Evolutionary conservation across 2,888 invertebrate genomes (phyloP).

Genomic region (Drosophila prostipennis): DNA sequence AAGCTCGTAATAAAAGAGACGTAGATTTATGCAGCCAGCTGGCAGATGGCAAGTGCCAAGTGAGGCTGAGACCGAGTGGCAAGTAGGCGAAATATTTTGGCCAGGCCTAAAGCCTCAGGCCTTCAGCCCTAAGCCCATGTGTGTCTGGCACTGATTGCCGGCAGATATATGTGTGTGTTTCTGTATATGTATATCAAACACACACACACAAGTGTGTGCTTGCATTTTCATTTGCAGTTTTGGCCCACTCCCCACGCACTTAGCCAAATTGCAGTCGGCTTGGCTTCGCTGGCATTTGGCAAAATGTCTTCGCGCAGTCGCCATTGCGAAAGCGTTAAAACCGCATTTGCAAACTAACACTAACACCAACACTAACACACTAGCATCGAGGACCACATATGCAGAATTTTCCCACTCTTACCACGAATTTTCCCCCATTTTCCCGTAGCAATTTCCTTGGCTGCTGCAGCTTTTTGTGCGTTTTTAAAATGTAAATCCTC

Average conservation of each 20-base stretch:
- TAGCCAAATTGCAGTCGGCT: slow-evolving; percentile 73
- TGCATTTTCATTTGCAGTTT: slow-evolving; percentile 60
- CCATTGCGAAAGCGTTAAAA: slow-evolving; percentile 66
- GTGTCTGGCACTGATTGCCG: slow-evolving; percentile 64
- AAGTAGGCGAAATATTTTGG: slow-evolving; percentile 63
- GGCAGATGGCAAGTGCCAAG: slow-evolving; percentile 58
- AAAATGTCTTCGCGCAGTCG: slow-evolving; percentile 64
- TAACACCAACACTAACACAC: slow-evolving; percentile 18
- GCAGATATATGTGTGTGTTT: neutral
- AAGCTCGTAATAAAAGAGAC: slow-evolving; percentile 72
- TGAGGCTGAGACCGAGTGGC: slow-evolving; percentile 38
- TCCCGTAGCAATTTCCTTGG: slow-evolving; percentile 1
- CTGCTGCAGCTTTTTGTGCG: slow-evolving; percentile 51
- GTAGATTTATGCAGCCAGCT: slow-evolving; percentile 71
- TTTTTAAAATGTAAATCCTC: slow-evolving; percentile 75
- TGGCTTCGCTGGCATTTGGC: slow-evolving; percentile 55
- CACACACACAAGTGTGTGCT: slow-evolving; percentile 6
- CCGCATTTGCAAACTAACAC: slow-evolving; percentile 66
- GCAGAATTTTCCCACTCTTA: neutral
- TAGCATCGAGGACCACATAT: slow-evolving; percentile 21
- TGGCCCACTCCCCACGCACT: slow-evolving; percentile 55
- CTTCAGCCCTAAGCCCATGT: slow-evolving; percentile 47
- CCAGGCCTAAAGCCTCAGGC: slow-evolving; percentile 58
- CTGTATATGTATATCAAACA: neutral
- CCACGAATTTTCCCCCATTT: neutral